phyloP scores from a whole-genome alignment of 2,797 vertebrate genomes.

The Phrynocephalus vlangalii region DNA sequence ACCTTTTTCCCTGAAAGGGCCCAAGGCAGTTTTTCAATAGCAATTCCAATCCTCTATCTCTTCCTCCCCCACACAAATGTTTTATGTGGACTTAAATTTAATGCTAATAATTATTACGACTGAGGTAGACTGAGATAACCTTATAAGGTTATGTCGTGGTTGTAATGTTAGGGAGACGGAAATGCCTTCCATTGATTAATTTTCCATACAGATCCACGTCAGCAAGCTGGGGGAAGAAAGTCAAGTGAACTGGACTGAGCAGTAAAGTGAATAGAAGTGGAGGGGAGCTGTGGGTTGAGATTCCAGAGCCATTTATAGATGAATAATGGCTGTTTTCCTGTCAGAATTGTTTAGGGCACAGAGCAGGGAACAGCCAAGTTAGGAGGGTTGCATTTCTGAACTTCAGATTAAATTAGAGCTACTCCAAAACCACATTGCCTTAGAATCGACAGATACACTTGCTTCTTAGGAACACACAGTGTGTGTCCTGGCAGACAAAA shows the following conservation, averaged over 20 bases:
- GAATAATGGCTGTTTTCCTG: constrained; percentile 60
- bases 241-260: constrained; percentile 39
- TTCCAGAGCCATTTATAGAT: constrained; percentile 48
- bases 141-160: neutral
- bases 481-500: constrained; percentile 65
- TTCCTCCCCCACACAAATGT: neutral
- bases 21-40: neutral
- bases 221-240: neutral
- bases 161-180: neutral
- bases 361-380: constrained; percentile 59
- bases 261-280: constrained; percentile 42
- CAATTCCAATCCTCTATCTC: neutral
- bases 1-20: too few species aligned
- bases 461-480: constrained; percentile 63
- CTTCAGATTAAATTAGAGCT: constrained; percentile 71
- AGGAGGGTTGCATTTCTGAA: constrained; percentile 69
- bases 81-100: neutral
- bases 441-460: constrained; percentile 67
- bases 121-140: neutral
- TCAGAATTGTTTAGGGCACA: constrained; percentile 63
- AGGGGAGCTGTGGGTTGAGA: constrained; percentile 34
- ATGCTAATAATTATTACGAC: neutral
- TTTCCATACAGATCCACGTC: constrained; percentile 3
- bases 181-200: neutral
- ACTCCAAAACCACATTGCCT: constrained; percentile 68